Base-by-base conservation (phyloP, 2,113 vertebrate species). In the Callopanchax toddi region DNA sequence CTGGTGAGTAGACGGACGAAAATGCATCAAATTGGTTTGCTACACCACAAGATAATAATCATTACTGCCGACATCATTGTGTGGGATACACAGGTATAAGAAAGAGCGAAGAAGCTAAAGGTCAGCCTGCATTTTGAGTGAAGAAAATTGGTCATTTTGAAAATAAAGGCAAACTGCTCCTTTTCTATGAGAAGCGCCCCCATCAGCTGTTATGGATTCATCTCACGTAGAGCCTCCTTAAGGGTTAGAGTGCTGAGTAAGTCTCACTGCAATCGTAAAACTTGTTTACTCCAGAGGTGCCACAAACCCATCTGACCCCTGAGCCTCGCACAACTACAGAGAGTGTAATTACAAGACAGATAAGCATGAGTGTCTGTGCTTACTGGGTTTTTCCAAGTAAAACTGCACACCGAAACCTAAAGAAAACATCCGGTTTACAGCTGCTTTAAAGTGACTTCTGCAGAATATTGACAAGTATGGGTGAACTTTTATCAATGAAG, bases 241-340 rank as follows among this genome's bases (percentile, higher is more conserved):
- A 71, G 74, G 72, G 77, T 50, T 69, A 74, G 64, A 66, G 63
- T 60, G 76, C 81, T 71, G 79, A 84, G 71, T 74, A 74, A 82
- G 76, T 75, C 66, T 75, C 68, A 64, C 29, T 81, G 68, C 71
- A 83, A 84, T 82, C 64, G 73, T 81, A 59, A 68, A 73, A 75
- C 74, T 70, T 79, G 84, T 85, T 85, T 85, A 76, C 80, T 80
- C 73, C 64, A 42, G 71, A 74, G 78, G 71, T 76, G 64, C 75
- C 60, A 48, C 74, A 77, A 59, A 72, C 79, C 46, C 65, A 48
- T 66, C 76, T 79, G 81, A 83, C 81, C 77, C 80, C 21, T 11
- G 45, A 74, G 76, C 74, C 68, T 49, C 8, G 17, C 78, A 45
- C 76, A 53, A 29, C 74, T 34, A 57, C 18, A 60, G 53, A 60